Evolutionary conservation across 2,113 vertebrate genomes (phyloP), one percentile per base, ranked within the genome.

Genomic region (Eleginops maclovinus): DNA sequence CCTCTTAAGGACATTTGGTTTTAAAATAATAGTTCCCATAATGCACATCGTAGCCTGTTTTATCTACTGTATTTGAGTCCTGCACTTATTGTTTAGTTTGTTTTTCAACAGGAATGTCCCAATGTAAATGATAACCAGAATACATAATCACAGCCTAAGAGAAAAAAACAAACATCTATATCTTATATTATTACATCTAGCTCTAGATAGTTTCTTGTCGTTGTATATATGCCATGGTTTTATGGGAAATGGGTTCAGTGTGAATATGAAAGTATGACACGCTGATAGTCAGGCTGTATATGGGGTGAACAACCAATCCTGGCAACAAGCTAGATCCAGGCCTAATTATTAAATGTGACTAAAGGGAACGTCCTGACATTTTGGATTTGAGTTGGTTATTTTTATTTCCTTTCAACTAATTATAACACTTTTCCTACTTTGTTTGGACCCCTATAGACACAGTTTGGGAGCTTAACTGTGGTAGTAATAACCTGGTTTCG

Each of bases 241-340:
- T 75, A 70, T 80, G 61, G 40, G 67, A 64, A 67, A 64, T 49
- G 80, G 68, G 50, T 70, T 77, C 82, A 67, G 77, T 65, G 82
- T 79, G 79, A 86, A 88, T 82, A 86, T 83, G 72, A 72, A 87
- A 87, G 86, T 80, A 53, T 82, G 47, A 78, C 31, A 58, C 1
- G 14, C 0, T 2, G 60, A 36, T 44, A 40, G 55, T 49, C n/a
- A 8, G 44, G 60, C 59, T 79, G 55, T 58, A 79, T 81, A 72
- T 70, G 24, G 63, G 64, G 55, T 14, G 9, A 43, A 49, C 61
- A 81, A 53, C 22, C 54, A 17, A 40, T 51, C 77, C 50, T 46
- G 65, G 81, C 75, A 82, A 75, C 75, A 82, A 62, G 63, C 55
- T 36, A 2, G 28, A 66, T 47, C 14, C 17, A 54, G 24, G n/a